These are phyloP conservation scores for Falco concolor DNA, from an alignment of 2,797 vertebrate genomes.

Conservation along the genomic window DNA sequence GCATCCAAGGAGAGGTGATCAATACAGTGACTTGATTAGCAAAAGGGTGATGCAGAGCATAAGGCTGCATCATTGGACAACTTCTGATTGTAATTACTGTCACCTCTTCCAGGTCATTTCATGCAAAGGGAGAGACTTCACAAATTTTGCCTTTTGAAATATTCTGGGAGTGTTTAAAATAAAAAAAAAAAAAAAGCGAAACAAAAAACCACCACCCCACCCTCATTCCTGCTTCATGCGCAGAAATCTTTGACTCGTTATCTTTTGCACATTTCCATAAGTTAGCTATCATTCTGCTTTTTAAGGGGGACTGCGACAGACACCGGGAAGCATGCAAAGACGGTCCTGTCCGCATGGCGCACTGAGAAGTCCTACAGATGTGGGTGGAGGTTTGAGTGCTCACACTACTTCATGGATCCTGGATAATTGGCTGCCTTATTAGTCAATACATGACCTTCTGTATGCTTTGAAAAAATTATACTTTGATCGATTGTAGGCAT, in stretches of 20 bases:
- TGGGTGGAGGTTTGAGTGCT: not conserved
- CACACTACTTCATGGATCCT: not conserved
- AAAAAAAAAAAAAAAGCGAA: not conserved
- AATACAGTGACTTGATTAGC: slow-evolving; percentile 37
- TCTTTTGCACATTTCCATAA: not conserved
- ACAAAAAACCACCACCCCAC: not conserved
- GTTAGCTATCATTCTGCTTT: not conserved
- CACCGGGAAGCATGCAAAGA: not conserved
- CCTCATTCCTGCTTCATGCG: not conserved
- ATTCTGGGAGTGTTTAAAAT: not conserved
- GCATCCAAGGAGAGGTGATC: slow-evolving; percentile 27
- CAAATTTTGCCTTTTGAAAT: not conserved
- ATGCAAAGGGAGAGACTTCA: not conserved
- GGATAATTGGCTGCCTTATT: not conserved
- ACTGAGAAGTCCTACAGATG: not conserved
- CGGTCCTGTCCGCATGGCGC: fast-evolving
- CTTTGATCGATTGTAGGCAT: not conserved
- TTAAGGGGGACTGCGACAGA: not conserved
- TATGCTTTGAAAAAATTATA: not conserved
- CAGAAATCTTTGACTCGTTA: not conserved
- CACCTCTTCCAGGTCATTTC: not conserved
- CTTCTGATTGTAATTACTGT: slow-evolving; percentile 12
- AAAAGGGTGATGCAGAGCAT: not conserved
- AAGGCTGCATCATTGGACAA: not conserved
- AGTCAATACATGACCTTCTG: not conserved